A percentile compares a stretch with the other conserved stretches of the same genome.
These are phyloP conservation scores for Trichomycterus rosablanca DNA, from an alignment of 2,113 vertebrate species.

Conservation along the genomic window DNA sequence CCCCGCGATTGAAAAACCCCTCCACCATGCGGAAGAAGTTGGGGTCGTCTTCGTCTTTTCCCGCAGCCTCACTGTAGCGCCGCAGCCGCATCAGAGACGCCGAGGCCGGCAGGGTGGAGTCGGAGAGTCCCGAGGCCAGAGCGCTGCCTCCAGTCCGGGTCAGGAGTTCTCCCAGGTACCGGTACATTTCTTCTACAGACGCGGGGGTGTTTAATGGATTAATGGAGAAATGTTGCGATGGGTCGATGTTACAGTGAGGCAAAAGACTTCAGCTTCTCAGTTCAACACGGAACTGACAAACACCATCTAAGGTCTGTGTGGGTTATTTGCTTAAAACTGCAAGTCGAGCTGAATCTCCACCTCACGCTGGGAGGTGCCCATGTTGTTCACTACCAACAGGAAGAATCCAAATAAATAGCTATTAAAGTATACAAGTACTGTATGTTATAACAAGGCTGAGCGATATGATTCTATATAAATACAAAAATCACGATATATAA, in stretches of 20 bases:
- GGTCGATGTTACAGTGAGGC: background rate
- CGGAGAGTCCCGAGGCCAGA: constrained; percentile 51
- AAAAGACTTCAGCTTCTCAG: constrained; percentile 22
- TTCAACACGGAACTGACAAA: constrained; percentile 18
- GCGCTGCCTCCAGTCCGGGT: constrained; percentile 62
- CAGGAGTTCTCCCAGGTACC: constrained; percentile 74
- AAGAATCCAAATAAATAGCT: background rate
- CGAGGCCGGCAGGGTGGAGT: constrained; percentile 48
- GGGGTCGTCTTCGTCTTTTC: constrained; percentile 73
- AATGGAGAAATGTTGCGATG: background rate
- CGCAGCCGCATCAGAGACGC: constrained; percentile 57
- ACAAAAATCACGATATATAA: too few relatives aligned
- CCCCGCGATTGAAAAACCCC: constrained; percentile 91
- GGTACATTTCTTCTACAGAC: constrained; percentile 68
- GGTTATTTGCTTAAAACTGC: constrained; percentile 35
- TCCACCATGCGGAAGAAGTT: constrained; percentile 97
- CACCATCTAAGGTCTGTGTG: constrained; percentile 15
- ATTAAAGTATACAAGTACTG: too few relatives aligned
- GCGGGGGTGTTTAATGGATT: background rate
- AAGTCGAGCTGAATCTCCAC: constrained; percentile 29
- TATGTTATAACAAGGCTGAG: too few relatives aligned
- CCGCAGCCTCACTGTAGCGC: constrained; percentile 76
- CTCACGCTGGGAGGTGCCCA: constrained; percentile 41
- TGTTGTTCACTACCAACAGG: background rate
- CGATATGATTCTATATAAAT: too few relatives aligned